Evolutionary conservation across 1,140 invertebrate species (phyloP).

Genomic region (Papilio helenus): DNA sequence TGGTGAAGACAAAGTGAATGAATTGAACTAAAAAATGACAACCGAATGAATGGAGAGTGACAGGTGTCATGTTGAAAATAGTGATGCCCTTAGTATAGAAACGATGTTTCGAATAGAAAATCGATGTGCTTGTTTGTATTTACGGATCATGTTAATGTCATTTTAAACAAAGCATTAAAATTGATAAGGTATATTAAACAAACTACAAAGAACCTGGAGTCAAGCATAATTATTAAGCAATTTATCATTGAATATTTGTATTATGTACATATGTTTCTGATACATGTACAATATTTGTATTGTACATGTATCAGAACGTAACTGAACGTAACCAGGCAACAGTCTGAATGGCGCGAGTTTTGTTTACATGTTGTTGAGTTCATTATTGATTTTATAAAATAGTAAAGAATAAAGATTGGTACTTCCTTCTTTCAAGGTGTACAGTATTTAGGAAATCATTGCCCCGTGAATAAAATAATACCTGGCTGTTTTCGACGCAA

Average conservation of each 20-base stretch:
- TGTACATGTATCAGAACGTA: background rate
- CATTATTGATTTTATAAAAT: slow-evolving; percentile 39
- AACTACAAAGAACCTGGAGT: background rate
- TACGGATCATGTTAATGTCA: background rate
- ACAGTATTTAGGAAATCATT: background rate
- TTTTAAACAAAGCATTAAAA: background rate
- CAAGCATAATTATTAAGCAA: background rate
- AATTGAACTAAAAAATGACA: background rate
- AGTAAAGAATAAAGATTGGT: background rate
- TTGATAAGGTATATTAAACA: background rate
- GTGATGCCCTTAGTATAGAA: background rate
- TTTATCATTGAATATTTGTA: no score
- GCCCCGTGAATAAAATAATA: background rate
- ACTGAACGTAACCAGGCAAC: slow-evolving; percentile 30
- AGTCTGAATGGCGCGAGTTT: slow-evolving; percentile 8
- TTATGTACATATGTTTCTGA: no score
- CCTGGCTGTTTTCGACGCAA: slow-evolving; percentile 44
- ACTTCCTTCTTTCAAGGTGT: background rate
- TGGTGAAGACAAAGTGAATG: slow-evolving; percentile 9
- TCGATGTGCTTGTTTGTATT: background rate
- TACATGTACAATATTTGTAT: no score
- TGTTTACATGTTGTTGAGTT: slow-evolving; percentile 38
- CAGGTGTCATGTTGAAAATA: background rate
- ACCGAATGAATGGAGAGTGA: background rate
- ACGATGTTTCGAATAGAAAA: background rate